A percentile compares a stretch with the other conserved stretches of the same genome.
Evolutionary conservation across 2,888 invertebrate species (phyloP).

Genomic region (Synergus itoensis): DNA sequence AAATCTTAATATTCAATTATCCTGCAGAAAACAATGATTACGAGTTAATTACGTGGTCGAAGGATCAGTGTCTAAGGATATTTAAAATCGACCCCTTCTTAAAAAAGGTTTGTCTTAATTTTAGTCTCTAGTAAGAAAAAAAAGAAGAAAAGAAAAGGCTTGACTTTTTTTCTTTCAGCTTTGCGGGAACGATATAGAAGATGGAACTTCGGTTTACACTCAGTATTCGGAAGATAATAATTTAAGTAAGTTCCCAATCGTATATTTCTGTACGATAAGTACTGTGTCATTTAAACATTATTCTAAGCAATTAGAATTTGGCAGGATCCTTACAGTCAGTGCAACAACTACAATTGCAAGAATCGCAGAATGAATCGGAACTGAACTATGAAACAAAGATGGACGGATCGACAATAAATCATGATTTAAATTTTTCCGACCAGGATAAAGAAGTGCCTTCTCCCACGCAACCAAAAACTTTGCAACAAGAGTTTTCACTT

Average conservation of each 20-base stretch:
- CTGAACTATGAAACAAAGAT: conserved; percentile 67
- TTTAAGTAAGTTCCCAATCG: conserved; percentile 63
- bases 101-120: conserved; percentile 81
- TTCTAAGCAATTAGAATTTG: conserved; percentile 21
- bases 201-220: conserved; percentile 71
- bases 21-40: conserved; percentile 83
- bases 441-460: conserved; percentile 71
- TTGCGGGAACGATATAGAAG: conserved; percentile 85
- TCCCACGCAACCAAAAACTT: conserved; percentile 80
- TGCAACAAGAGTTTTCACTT: conserved; percentile 88
- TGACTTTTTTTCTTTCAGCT: conserved; percentile 74
- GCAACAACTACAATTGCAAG: conserved; percentile 71
- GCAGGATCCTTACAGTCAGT: conserved; percentile 71
- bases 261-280: not conserved
- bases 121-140: conserved; percentile 37
- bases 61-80: conserved; percentile 94
- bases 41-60: conserved; percentile 96
- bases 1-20: not conserved
- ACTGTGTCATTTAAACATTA: conserved; percentile 14
- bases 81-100: conserved; percentile 94
- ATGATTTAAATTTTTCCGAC: conserved; percentile 65
- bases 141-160: conserved; percentile 21
- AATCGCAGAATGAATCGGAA: conserved; percentile 69
- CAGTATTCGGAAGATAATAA: conserved; percentile 74
- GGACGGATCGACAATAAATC: conserved; percentile 62